Evolutionary conservation across 2,888 invertebrate genomes (phyloP).

Genomic region (Cryptocephalus moraei): DNA sequence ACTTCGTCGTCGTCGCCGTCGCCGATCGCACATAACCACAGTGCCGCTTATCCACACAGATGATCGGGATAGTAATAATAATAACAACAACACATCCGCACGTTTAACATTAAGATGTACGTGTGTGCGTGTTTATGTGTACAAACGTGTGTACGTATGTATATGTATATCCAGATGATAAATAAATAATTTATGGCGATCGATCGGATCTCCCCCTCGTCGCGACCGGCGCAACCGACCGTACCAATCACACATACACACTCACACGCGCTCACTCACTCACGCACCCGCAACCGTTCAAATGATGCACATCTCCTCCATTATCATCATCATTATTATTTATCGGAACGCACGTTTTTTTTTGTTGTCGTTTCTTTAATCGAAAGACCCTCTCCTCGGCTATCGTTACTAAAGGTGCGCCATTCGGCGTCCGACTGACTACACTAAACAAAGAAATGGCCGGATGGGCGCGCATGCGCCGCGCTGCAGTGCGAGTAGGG

Average conservation of each 20-base stretch:
- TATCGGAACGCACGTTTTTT: too few species aligned
- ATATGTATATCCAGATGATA: background rate
- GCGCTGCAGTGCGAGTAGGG: slow-evolving; percentile 21
- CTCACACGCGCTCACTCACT: background rate
- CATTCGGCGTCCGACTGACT: slow-evolving; percentile 32
- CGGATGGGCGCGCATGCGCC: slow-evolving; percentile 28
- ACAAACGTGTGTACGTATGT: background rate
- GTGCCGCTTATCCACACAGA: background rate
- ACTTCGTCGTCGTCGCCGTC: background rate
- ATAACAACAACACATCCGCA: background rate
- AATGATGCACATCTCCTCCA: background rate
- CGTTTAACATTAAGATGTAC: background rate
- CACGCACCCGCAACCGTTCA: background rate
- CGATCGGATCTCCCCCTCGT: slow-evolving; percentile 1
- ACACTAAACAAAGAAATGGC: slow-evolving; percentile 24
- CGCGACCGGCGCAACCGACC: background rate
- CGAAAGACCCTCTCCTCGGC: too few species aligned
- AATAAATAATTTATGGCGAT: too few species aligned
- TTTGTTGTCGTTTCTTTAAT: too few species aligned
- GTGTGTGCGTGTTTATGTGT: background rate
- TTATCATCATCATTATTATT: background rate
- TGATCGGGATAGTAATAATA: too few species aligned
- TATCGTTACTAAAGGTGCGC: slow-evolving; percentile 24
- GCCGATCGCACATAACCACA: slow-evolving; percentile 21
- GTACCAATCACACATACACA: background rate